phyloP scores from a whole-genome alignment of 2,113 vertebrate species.

The Chloebia gouldiae region DNA sequence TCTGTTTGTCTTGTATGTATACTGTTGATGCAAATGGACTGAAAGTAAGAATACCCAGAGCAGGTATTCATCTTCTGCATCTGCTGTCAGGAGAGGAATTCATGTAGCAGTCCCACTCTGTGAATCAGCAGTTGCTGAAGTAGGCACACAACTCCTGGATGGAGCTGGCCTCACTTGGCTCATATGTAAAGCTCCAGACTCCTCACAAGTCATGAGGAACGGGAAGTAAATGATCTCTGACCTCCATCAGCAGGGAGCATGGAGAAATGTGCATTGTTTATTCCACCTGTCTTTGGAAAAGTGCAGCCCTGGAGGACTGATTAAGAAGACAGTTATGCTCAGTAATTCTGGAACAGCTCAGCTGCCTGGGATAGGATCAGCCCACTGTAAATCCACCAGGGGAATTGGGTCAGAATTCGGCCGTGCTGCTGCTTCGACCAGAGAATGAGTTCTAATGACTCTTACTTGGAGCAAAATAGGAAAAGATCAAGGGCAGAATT shows the following conservation, averaged over 20 bases:
- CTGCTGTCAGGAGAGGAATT: background rate
- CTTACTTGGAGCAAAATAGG: slow-evolving; percentile 26
- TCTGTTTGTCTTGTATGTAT: background rate
- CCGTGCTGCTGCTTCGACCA: background rate
- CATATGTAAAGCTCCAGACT: background rate
- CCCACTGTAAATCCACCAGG: background rate
- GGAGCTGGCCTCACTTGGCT: background rate
- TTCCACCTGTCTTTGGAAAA: slow-evolving; percentile 46
- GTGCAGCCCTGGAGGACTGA: slow-evolving; percentile 6
- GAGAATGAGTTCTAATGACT: slow-evolving; percentile 34
- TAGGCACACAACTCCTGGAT: background rate
- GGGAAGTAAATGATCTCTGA: slow-evolving; percentile 11
- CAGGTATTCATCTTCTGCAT: background rate
- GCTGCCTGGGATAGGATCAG: background rate
- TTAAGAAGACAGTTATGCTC: slow-evolving; percentile 8
- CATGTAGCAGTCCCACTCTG: background rate
- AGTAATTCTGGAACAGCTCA: background rate
- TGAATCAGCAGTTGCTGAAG: slow-evolving; percentile 13
- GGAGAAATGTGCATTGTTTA: background rate
- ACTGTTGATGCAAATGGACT: background rate
- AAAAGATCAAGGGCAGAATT: slow-evolving; percentile 43
- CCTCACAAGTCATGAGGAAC: background rate
- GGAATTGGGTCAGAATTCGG: background rate
- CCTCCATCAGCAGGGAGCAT: background rate
- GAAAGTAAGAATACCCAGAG: background rate